A percentile compares a stretch with the other conserved stretches of the same genome.
These are phyloP conservation scores for Aelia acuminata DNA, from an alignment of 2,888 invertebrate genomes.

Conservation along the genomic window DNA sequence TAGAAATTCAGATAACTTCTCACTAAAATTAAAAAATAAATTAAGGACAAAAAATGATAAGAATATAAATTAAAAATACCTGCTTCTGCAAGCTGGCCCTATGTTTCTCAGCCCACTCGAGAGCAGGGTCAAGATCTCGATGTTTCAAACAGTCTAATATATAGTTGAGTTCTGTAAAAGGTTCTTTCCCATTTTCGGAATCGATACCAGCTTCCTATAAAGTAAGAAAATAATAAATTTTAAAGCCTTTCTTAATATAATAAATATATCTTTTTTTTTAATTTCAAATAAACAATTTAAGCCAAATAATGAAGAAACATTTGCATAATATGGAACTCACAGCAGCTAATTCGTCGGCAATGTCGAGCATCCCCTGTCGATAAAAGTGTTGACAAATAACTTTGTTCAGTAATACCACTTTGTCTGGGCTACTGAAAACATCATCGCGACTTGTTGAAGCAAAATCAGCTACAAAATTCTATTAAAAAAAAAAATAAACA, in stretches of 20 bases:
- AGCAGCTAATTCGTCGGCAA: conserved; percentile 84
- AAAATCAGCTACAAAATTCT: conserved; percentile 93
- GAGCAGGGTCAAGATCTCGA: conserved; percentile 85
- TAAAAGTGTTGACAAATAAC: conserved; percentile 96
- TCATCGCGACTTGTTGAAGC: conserved; percentile 89
- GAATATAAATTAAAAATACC: conserved; percentile 67
- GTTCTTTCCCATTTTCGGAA: conserved; percentile 79
- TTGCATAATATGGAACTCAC: conserved; percentile 69
- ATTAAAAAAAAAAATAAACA: conserved; percentile 64
- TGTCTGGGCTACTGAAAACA: conserved; percentile 81
- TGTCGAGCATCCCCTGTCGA: conserved; percentile 93
- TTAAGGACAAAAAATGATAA: not conserved
- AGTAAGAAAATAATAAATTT: not conserved
- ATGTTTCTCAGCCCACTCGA: conserved; percentile 88
- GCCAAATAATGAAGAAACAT: not conserved
- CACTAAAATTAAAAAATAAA: too few species aligned
- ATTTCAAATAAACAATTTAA: not conserved
- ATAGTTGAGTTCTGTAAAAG: conserved; percentile 87
- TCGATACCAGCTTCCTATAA: conserved; percentile 79
- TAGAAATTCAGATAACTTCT: too few species aligned
- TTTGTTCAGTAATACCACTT: conserved; percentile 82
- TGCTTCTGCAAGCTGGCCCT: conserved; percentile 80
- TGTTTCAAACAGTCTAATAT: conserved; percentile 89
- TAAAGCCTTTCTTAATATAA: too few species aligned
- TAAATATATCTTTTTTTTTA: too few species aligned